These are phyloP conservation scores for Pangasianodon gigas DNA, from an alignment of 2,113 vertebrate genomes.

Conservation along the genomic window DNA sequence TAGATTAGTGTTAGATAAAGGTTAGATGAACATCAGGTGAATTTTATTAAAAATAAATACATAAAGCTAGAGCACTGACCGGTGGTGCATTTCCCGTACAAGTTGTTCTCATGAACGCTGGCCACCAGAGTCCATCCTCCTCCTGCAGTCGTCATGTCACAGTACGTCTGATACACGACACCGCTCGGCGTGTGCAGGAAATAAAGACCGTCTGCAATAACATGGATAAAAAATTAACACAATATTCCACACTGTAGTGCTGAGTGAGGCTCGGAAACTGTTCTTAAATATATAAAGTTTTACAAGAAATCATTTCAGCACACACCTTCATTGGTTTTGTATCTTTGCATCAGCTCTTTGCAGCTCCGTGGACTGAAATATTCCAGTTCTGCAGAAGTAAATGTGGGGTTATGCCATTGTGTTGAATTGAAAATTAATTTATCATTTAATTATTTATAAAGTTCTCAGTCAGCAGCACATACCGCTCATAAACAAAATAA, in stretches of 20 bases:
- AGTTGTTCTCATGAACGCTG: constrained; percentile 69
- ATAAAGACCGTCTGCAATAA: constrained; percentile 45
- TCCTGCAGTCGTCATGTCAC: constrained; percentile 68
- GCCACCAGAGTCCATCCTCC: constrained; percentile 72
- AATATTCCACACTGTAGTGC: neutral
- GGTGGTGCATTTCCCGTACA: constrained; percentile 61
- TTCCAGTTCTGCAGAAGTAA: neutral
- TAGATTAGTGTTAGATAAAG: neutral
- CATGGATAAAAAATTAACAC: neutral
- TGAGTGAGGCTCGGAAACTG: neutral
- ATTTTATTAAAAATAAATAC: neutral
- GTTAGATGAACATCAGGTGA: neutral
- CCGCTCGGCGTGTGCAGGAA: constrained; percentile 35
- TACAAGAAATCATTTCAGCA: neutral
- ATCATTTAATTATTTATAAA: neutral
- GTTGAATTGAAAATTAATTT: neutral
- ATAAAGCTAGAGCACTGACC: constrained; percentile 58
- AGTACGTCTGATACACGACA: constrained; percentile 69
- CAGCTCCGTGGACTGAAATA: constrained; percentile 33
- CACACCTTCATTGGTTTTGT: constrained; percentile 10
- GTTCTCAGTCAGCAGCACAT: neutral
- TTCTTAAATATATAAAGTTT: neutral
- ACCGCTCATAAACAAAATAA: neutral
- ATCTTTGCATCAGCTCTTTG: constrained; percentile 24
- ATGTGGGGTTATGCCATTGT: neutral